Conservation (phyloP, 1,140 invertebrate species). For the Yoshiicerus persimilis region DNA sequence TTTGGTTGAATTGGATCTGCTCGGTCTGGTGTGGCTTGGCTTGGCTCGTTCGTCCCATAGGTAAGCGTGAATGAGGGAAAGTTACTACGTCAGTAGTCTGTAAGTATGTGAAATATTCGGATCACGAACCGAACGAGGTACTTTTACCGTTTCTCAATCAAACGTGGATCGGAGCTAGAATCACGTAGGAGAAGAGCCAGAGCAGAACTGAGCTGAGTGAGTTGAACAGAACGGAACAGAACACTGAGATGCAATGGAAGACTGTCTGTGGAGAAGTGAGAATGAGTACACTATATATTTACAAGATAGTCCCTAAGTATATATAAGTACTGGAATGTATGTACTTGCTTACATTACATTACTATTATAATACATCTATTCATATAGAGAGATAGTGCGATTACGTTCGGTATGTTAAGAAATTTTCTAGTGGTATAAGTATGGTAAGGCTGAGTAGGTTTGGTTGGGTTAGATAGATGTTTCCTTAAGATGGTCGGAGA, state of each 20-base stretch:
- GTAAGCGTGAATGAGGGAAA: conserved; percentile 36
- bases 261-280: neutral
- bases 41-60: neutral
- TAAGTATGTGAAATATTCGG: conserved; percentile 44
- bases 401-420: neutral
- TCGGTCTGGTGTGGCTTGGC: neutral
- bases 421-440: neutral
- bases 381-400: neutral
- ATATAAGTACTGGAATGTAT: neutral
- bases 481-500: neutral
- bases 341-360: neutral
- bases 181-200: conserved; percentile 33
- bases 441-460: neutral
- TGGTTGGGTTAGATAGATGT: neutral
- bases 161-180: conserved; percentile 40
- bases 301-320: neutral
- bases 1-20: neutral
- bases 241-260: neutral
- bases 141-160: conserved; percentile 48
- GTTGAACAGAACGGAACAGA: neutral
- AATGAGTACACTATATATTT: neutral
- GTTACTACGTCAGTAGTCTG: conserved; percentile 31
- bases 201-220: neutral
- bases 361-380: neutral
- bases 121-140: conserved; percentile 40